A percentile compares a stretch with the other conserved stretches of the same genome.
phyloP scores from a whole-genome alignment of 2,113 vertebrate genomes.

The Callithrix jacchus region DNA sequence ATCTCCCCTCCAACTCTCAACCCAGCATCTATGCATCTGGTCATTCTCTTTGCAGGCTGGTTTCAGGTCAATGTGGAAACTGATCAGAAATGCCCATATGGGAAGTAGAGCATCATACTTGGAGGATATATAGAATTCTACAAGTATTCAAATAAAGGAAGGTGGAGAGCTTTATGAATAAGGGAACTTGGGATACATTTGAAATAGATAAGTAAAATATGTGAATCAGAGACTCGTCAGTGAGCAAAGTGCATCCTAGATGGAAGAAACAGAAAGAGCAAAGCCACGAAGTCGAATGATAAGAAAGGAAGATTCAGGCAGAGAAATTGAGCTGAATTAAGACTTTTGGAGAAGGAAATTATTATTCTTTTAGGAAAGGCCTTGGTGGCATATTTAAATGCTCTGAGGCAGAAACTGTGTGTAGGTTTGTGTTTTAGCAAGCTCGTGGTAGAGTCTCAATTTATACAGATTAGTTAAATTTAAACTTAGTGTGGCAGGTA shows the following conservation, averaged over 20 bases:
- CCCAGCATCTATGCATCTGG: no score
- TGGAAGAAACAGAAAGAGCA: not conserved
- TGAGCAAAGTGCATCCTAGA: not conserved
- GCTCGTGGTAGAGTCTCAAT: not conserved
- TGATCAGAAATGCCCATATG: no score
- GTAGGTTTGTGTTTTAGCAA: not conserved
- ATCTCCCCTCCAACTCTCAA: not conserved
- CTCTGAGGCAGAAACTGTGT: no score
- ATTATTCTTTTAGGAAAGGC: not conserved
- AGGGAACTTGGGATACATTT: no score
- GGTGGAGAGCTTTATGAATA: no score
- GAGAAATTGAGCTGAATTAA: not conserved
- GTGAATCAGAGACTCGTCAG: not conserved
- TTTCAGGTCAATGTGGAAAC: no score
- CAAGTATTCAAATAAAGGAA: no score
- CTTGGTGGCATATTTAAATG: rapidly evolving
- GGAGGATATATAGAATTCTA: not conserved
- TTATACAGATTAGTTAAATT: not conserved
- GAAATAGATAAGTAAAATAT: no score
- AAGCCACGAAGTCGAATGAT: not conserved
- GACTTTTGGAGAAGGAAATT: not conserved
- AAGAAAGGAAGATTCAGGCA: no score
- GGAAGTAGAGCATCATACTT: not conserved
- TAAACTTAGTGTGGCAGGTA: not conserved
- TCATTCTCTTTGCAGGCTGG: not conserved